Conservation (phyloP, 2,888 invertebrate genomes). For the Microchrysa polita region DNA sequence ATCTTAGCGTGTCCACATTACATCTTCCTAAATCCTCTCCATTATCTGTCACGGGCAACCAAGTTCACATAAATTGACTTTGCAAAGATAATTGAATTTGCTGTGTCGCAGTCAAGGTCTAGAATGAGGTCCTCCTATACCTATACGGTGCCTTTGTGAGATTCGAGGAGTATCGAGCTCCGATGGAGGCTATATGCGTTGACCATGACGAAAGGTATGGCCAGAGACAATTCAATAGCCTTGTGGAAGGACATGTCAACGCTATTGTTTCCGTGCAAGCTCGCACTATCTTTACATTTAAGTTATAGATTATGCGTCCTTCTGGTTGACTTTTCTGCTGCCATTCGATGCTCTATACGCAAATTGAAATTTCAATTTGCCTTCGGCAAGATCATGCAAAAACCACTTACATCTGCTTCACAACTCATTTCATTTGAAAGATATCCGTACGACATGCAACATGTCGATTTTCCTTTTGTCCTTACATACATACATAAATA, state of each 20-base stretch:
- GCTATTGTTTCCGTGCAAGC: neutral
- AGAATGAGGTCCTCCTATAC: neutral
- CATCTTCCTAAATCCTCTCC: neutral
- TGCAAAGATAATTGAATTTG: slow-evolving; percentile 20
- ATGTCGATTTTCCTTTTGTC: slow-evolving; percentile 21
- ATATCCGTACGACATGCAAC: neutral
- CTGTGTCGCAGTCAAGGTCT: slow-evolving; percentile 6
- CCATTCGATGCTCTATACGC: neutral
- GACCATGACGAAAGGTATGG: slow-evolving; percentile 19
- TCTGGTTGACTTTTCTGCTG: neutral
- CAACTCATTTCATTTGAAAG: neutral
- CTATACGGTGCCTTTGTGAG: no score
- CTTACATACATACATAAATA: no score
- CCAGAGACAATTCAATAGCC: neutral
- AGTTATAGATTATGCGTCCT: neutral
- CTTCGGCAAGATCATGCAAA: neutral
- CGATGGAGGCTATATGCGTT: neutral
- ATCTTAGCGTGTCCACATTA: no score
- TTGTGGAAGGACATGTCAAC: slow-evolving; percentile 24
- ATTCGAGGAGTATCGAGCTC: no score
- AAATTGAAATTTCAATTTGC: slow-evolving; percentile 24
- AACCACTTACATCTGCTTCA: neutral
- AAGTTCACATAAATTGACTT: slow-evolving; percentile 14
- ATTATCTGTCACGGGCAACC: neutral
- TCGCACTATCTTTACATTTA: neutral